These are phyloP conservation scores for Balaenoptera acutorostrata DNA, from an alignment of 2,113 vertebrate species.

Conservation along the genomic window DNA sequence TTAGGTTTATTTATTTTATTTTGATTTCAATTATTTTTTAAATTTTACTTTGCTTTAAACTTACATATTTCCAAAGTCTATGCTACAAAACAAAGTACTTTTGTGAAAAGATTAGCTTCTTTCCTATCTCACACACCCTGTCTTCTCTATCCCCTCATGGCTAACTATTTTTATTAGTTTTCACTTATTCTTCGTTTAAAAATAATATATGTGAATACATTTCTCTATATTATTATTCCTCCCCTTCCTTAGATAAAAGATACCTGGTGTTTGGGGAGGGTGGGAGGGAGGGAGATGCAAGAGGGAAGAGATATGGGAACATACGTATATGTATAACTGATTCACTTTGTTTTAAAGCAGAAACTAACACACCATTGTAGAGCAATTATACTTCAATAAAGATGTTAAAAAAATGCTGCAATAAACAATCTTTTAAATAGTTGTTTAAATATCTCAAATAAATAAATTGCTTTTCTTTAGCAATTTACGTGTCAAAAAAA, in stretches of 20 bases:
- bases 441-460: too few species aligned
- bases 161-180: neutral
- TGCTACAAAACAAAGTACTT: neutral
- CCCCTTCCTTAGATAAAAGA: neutral
- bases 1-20: neutral
- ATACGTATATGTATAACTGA: too few species aligned
- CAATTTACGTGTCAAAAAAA: too few species aligned
- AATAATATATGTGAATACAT: neutral
- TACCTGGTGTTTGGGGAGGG: neutral
- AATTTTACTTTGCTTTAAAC: neutral
- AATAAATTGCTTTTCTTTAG: too few species aligned
- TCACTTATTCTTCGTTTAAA: neutral
- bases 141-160: neutral
- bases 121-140: neutral
- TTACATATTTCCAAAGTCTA: neutral
- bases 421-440: too few species aligned
- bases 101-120: neutral
- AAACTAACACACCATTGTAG: too few species aligned
- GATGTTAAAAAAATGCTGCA: too few species aligned
- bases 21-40: neutral
- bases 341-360: too few species aligned
- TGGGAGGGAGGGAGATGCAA: too few species aligned
- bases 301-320: too few species aligned
- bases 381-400: too few species aligned
- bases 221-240: neutral